phyloP scores from a whole-genome alignment of 2,113 vertebrate species.

The Cyprinus carpio region DNA sequence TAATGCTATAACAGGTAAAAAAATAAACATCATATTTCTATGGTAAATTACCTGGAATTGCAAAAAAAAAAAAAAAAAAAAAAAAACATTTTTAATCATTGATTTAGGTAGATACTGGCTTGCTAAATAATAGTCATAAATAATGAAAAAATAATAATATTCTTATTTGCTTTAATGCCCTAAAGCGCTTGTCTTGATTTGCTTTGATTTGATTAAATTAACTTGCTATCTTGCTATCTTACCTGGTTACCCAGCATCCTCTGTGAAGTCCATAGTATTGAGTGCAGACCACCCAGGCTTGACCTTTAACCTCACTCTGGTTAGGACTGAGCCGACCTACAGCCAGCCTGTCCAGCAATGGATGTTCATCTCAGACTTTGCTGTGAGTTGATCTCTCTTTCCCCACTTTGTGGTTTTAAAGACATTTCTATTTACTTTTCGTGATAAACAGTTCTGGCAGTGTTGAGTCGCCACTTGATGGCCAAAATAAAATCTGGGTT shows the following conservation, averaged over 20 bases:
- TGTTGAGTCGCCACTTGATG: no score
- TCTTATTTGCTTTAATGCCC: no score
- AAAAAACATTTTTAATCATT: no score
- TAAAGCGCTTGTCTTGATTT: no score
- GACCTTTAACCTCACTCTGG: slow-evolving; percentile 86
- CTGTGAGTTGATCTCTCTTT: slow-evolving; percentile 73
- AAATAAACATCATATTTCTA: no score
- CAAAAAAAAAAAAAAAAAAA: no score
- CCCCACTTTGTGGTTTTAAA: neutral
- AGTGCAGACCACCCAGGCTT: slow-evolving; percentile 83
- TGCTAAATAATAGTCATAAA: no score
- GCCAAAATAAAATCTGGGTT: no score
- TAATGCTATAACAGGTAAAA: no score
- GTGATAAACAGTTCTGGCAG: neutral
- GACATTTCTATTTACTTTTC: neutral
- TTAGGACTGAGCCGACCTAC: slow-evolving; percentile 85
- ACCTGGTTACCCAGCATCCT: slow-evolving; percentile 68
- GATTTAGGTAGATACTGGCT: no score
- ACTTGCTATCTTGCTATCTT: neutral
- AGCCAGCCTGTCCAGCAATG: slow-evolving; percentile 90
- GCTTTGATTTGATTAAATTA: neutral
- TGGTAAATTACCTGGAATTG: no score
- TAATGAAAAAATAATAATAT: no score
- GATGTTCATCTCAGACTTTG: slow-evolving; percentile 91
- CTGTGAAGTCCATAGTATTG: slow-evolving; percentile 81